Conservation (phyloP, 2,888 invertebrate species). For the Danaus chrysippus region DNA sequence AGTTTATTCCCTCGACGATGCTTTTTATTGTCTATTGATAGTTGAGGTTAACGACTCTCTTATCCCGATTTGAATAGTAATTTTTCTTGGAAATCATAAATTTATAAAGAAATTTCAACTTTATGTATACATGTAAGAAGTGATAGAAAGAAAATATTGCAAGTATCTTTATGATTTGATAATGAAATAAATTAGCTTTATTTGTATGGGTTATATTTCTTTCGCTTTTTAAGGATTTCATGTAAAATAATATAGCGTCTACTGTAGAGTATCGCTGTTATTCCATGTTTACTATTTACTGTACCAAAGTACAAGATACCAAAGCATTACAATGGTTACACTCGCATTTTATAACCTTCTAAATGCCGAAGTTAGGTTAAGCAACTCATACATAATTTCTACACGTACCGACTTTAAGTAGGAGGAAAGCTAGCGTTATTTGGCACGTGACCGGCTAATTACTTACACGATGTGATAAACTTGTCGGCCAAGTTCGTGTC, state of each 20-base stretch:
- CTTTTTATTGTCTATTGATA: constrained; percentile 28
- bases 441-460: constrained; percentile 30
- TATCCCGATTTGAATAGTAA: constrained; percentile 22
- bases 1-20: constrained; percentile 25
- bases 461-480: constrained; percentile 29
- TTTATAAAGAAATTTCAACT: no score
- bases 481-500: constrained; percentile 27
- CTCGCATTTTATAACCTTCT: constrained; percentile 7
- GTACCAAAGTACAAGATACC: not conserved
- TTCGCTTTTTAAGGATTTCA: no score
- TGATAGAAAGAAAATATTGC: no score
- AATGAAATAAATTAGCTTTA: no score
- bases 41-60: constrained; percentile 24
- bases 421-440: constrained; percentile 26
- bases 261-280: not conserved
- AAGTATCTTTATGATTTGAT: no score
- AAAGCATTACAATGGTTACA: not conserved
- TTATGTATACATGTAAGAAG: no score
- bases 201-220: no score
- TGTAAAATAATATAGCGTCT: no score
- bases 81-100: not conserved
- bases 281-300: not conserved
- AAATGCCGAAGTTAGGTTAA: constrained; percentile 12
- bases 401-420: constrained; percentile 28
- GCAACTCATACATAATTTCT: constrained; percentile 23